Conservation (phyloP, 1,140 invertebrate genomes). For the Bombus sibiricus region DNA sequence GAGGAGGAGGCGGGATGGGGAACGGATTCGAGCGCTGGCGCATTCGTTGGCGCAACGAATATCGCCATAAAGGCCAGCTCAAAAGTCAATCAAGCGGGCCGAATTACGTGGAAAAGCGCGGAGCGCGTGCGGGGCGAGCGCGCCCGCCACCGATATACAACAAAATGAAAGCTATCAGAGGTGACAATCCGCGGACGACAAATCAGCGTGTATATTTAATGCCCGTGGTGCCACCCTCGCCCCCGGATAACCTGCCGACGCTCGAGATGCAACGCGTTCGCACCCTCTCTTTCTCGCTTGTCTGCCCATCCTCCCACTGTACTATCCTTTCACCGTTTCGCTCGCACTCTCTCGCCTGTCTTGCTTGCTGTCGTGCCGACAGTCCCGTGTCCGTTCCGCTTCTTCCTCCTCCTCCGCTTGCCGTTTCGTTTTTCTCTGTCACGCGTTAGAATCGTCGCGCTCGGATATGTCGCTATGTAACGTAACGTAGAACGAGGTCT, state of each 20-base stretch:
- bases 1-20: constrained; percentile 12
- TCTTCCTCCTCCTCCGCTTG: neutral
- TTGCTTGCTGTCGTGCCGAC: neutral
- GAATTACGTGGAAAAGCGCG: constrained; percentile 70
- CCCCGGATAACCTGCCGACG: constrained; percentile 63
- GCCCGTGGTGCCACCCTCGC: constrained; percentile 66
- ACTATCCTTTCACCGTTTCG: neutral
- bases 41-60: constrained; percentile 55
- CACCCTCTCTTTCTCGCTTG: neutral
- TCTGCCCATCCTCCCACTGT: neutral
- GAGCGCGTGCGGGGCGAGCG: constrained; percentile 56
- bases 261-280: constrained; percentile 63
- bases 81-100: constrained; percentile 72
- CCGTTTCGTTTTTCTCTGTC: constrained; percentile 55
- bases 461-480: too few relatives aligned
- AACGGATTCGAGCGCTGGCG: neutral
- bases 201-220: constrained; percentile 81
- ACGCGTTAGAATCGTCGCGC: neutral
- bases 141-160: constrained; percentile 69
- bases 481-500: too few relatives aligned
- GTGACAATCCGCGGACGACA: constrained; percentile 79
- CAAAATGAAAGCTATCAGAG: constrained; percentile 78
- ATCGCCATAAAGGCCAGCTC: constrained; percentile 70
- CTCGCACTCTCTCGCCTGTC: neutral
- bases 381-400: neutral